phyloP scores from a whole-genome alignment of 2,113 vertebrate genomes.

The Morone saxatilis region DNA sequence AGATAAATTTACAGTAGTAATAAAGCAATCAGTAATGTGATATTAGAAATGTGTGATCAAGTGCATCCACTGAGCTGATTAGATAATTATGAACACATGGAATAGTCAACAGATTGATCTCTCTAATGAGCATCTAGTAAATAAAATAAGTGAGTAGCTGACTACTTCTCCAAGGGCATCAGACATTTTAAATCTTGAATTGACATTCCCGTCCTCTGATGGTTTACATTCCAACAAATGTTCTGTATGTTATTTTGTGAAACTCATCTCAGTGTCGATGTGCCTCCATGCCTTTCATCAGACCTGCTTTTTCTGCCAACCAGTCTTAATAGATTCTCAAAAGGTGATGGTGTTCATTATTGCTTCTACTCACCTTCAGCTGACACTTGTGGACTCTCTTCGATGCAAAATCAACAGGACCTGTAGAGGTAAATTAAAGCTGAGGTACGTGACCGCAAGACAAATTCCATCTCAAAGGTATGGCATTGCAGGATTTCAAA shows the following conservation, averaged over 20 bases:
- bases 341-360: conserved; percentile 14
- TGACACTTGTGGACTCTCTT: not conserved
- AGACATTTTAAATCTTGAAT: conserved; percentile 10
- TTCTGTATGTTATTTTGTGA: not conserved
- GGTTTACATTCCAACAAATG: not conserved
- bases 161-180: conserved; percentile 16
- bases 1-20: conserved; percentile 19
- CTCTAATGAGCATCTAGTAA: conserved; percentile 42
- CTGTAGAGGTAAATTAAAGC: conserved; percentile 5
- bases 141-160: conserved; percentile 36
- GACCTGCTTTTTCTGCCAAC: not conserved
- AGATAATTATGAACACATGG: conserved; percentile 51
- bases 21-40: not conserved
- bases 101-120: conserved; percentile 42
- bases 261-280: not conserved
- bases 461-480: not conserved
- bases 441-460: conserved; percentile 1
- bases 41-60: conserved; percentile 40
- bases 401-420: not conserved
- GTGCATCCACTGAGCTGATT: conserved; percentile 41
- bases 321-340: conserved; percentile 8
- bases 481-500: not conserved
- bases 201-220: not conserved
- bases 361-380: conserved; percentile 33
- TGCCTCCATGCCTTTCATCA: not conserved